phyloP scores from a whole-genome alignment of 2,888 invertebrate species.

The Keiferia lycopersicella region DNA sequence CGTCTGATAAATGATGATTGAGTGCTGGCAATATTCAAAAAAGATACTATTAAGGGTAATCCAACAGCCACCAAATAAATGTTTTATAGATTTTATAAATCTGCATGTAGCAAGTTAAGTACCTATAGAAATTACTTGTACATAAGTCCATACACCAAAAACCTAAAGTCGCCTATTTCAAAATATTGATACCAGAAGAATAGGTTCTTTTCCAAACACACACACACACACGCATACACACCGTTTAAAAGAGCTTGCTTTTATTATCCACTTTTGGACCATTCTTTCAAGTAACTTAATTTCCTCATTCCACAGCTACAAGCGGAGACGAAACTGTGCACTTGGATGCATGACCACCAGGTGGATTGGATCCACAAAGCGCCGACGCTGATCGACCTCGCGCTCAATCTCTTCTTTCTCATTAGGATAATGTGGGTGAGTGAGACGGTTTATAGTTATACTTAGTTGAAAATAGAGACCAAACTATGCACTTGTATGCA shows the following conservation, averaged over 20 bases:
- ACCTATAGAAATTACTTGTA: too few relatives aligned
- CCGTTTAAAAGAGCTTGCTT: too few relatives aligned
- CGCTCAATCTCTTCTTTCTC: slow-evolving; percentile 91
- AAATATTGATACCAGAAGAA: too few relatives aligned
- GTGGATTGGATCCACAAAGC: slow-evolving; percentile 95
- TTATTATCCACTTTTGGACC: neutral
- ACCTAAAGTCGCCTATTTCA: too few relatives aligned
- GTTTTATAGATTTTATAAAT: neutral
- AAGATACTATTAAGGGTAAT: slow-evolving; percentile 2
- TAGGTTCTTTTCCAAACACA: too few relatives aligned
- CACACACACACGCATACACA: too few relatives aligned
- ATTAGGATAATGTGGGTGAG: slow-evolving; percentile 94
- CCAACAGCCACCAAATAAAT: neutral
- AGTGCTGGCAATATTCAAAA: slow-evolving; percentile 6
- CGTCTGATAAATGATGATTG: slow-evolving; percentile 22
- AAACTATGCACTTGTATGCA: neutral
- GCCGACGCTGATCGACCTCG: slow-evolving; percentile 90
- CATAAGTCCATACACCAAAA: too few relatives aligned
- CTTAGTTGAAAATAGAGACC: neutral
- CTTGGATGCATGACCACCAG: slow-evolving; percentile 89
- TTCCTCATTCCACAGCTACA: slow-evolving; percentile 48
- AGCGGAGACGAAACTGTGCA: slow-evolving; percentile 82
- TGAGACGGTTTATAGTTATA: slow-evolving; percentile 36
- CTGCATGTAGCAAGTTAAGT: too few relatives aligned
- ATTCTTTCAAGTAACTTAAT: too few relatives aligned